Evolutionary conservation across 2,113 vertebrate genomes (phyloP), one percentile per base, ranked within the genome.

Genomic region (Macroglossus sobrinus): DNA sequence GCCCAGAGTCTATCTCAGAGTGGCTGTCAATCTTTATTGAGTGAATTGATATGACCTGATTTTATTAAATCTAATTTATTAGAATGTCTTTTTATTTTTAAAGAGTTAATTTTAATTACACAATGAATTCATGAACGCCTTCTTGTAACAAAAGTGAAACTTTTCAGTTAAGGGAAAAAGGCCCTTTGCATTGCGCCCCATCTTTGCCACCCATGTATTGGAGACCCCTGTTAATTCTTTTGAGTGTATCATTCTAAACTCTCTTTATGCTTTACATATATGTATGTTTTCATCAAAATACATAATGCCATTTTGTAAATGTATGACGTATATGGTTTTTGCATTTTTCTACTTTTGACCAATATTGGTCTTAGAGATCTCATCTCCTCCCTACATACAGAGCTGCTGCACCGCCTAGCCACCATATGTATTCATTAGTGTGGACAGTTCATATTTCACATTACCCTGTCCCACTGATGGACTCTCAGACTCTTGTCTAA

Each of bases 61-160:
- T 84, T n/a, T 64, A 38, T 80, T 72, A 91, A 6, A 69, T 84
- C 61, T 78, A 85, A 91, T 78, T 94, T 61, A 68, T n/a, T 50
- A 59, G 14, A 68, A 80, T 45, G 9, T 38, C 80, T 53, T 61
- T 88, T 93, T 82, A 69, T 93, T 68, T 69, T 69, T 59, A 79
- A 89, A 84, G 47, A 35, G 59, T 57, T 85, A 45, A 68, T 75
- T 85, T 97, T 72, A 82, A 86, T 93, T 81, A 13, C 24, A 80
- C 55, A 93, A 35, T 33, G 40, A 71, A 28, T 84, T 90, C 35
- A 68, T 71, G 7, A 79, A 79, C 66, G 45, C 85, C 40, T 78
- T 63, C 84, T 66, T 38, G 14, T 50, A 71, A 86, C 45, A 43
- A 72, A 84, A 84, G 57, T 57, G 63, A 94, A 87, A 78, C 38